Percentiles rank a stretch among this genome's conserved stretches.
phyloP scores from a whole-genome alignment of 1,140 invertebrate species.

The Trissolcus basalis region DNA sequence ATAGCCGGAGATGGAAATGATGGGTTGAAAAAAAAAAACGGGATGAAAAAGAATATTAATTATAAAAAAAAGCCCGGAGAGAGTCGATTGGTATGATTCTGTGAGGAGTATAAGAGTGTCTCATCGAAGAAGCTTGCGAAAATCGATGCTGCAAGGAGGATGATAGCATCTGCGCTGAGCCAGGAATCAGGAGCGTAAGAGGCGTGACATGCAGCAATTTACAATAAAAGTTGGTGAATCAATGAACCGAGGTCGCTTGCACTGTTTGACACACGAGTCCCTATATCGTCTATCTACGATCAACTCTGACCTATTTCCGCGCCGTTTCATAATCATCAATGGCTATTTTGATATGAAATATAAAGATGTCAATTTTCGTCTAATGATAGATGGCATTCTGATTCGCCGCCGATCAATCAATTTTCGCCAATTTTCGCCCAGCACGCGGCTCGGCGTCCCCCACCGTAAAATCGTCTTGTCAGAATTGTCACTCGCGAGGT shows the following conservation, averaged over 20 bases:
- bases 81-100: too few relatives aligned
- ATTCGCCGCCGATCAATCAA: too few relatives aligned
- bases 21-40: too few relatives aligned
- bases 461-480: too few relatives aligned
- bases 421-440: background rate
- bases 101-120: background rate
- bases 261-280: slow-evolving; percentile 27
- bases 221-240: slow-evolving; percentile 60
- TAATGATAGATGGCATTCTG: too few relatives aligned
- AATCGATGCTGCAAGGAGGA: slow-evolving; percentile 61
- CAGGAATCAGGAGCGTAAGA: slow-evolving; percentile 59
- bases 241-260: slow-evolving; percentile 60
- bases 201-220: slow-evolving; percentile 60
- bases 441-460: too few relatives aligned
- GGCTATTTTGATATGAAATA: slow-evolving; percentile 6
- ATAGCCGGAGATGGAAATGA: too few relatives aligned
- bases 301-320: slow-evolving; percentile 46
- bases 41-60: too few relatives aligned
- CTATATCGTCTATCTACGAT: slow-evolving; percentile 42
- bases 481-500: too few relatives aligned
- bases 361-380: background rate
- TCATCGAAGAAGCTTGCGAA: slow-evolving; percentile 54
- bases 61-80: too few relatives aligned
- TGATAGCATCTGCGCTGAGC: slow-evolving; percentile 62
- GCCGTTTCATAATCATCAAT: slow-evolving; percentile 37